Evolutionary conservation across 2,797 vertebrate genomes (phyloP).

Genomic region (Falco novaeseelandiae): DNA sequence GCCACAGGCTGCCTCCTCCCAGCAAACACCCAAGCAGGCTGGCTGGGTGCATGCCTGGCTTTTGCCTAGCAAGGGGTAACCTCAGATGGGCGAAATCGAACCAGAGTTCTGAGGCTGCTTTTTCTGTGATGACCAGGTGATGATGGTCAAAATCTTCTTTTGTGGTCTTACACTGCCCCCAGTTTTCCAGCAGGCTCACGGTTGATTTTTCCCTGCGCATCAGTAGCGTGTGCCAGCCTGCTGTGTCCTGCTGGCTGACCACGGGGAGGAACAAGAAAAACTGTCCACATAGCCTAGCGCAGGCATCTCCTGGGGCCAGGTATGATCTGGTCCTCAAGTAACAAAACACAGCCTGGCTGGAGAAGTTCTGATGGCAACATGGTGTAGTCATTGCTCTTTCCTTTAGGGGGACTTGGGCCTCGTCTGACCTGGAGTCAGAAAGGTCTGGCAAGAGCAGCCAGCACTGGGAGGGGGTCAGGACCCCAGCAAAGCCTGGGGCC

Average conservation of each 20-base stretch:
- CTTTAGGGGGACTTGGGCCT: background rate
- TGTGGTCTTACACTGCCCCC: background rate
- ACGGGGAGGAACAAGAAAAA: background rate
- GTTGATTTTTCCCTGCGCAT: background rate
- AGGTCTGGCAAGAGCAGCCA: background rate
- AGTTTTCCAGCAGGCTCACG: background rate
- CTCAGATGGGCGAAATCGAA: background rate
- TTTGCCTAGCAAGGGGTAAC: background rate
- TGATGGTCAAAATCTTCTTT: background rate
- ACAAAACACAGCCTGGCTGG: background rate
- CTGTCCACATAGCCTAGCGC: accelerated
- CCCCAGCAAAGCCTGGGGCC: background rate
- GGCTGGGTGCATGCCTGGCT: background rate
- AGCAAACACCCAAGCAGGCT: background rate
- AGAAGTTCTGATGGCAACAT: background rate
- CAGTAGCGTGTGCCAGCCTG: background rate
- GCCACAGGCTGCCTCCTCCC: background rate
- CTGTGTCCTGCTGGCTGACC: background rate
- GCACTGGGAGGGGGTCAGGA: background rate
- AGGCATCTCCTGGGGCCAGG: background rate
- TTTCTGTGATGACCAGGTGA: background rate
- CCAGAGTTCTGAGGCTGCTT: background rate
- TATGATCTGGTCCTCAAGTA: background rate
- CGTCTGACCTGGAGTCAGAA: background rate
- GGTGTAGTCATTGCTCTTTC: background rate